Percentiles rank a stretch among this genome's conserved stretches.
Evolutionary conservation across 2,888 invertebrate genomes (phyloP).

Genomic region (Caradrina kadenii): DNA sequence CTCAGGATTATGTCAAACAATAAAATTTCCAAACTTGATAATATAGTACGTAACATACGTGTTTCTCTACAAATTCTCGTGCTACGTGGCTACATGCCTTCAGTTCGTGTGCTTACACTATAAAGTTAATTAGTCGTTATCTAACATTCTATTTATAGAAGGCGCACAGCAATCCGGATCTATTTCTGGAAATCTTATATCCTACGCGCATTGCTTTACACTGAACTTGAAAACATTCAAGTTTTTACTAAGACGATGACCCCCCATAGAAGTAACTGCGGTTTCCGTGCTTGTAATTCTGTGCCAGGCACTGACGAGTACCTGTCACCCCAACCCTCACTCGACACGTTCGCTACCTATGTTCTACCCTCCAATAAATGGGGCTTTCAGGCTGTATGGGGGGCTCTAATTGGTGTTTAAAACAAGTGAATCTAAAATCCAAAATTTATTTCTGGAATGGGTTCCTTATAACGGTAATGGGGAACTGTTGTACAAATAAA

Average conservation of each 20-base stretch:
- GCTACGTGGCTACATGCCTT: constrained; percentile 7
- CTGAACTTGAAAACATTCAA: constrained; percentile 59
- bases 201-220: constrained; percentile 44
- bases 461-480: constrained; percentile 20
- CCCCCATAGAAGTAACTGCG: constrained; percentile 67
- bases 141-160: constrained; percentile 47
- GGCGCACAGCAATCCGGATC: constrained; percentile 38
- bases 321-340: constrained; percentile 79
- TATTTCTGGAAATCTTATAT: constrained; percentile 53
- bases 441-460: constrained; percentile 20
- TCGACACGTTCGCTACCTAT: constrained; percentile 66
- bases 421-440: constrained; percentile 56
- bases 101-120: constrained; percentile 33
- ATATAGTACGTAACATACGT: constrained; percentile 1
- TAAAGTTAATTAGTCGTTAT: constrained; percentile 53
- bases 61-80: constrained; percentile 17
- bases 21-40: constrained; percentile 10
- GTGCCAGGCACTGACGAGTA: constrained; percentile 81
- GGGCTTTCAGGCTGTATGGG: constrained; percentile 56
- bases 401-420: constrained; percentile 66
- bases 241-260: constrained; percentile 57
- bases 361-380: constrained; percentile 71
- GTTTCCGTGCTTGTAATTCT: constrained; percentile 61
- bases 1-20: constrained; percentile 6
- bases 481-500: constrained; percentile 14